Conservation (phyloP, 1,140 invertebrate species). For the Vanessa atalanta region DNA sequence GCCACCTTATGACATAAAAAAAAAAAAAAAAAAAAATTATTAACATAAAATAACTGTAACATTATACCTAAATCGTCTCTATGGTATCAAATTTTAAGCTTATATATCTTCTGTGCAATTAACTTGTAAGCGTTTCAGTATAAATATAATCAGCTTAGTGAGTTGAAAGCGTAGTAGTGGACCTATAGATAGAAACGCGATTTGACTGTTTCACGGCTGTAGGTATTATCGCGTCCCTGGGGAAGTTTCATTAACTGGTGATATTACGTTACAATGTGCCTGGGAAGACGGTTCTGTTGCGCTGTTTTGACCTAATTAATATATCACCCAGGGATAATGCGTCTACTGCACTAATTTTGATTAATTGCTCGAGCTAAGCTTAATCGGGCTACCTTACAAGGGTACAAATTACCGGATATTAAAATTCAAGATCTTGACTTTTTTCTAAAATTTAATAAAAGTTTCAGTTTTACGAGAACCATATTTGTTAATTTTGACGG, state of each 20-base stretch:
- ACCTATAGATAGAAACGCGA: slow-evolving; percentile 19
- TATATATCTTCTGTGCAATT: neutral
- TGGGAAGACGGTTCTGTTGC: slow-evolving; percentile 53
- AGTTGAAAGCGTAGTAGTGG: neutral
- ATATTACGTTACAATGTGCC: slow-evolving; percentile 67
- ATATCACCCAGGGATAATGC: slow-evolving; percentile 62
- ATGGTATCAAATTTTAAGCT: no score
- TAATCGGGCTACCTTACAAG: slow-evolving; percentile 35
- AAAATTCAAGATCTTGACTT: neutral
- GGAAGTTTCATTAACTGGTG: slow-evolving; percentile 65
- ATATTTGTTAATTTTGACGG: no score
- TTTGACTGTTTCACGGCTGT: slow-evolving; percentile 48
- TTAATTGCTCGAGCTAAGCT: slow-evolving; percentile 52
- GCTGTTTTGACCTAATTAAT: slow-evolving; percentile 73
- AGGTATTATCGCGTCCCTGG: slow-evolving; percentile 47
- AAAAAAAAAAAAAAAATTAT: no score
- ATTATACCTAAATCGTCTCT: no score
- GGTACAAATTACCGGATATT: slow-evolving; percentile 20
- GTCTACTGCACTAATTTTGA: slow-evolving; percentile 61
- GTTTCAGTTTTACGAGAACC: no score
- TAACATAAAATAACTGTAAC: neutral
- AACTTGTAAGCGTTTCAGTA: no score
- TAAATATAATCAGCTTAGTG: neutral
- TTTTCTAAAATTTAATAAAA: no score
- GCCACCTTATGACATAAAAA: no score